A percentile compares a stretch with the other conserved stretches of the same genome.
phyloP scores from a whole-genome alignment of 92 coral and sea anemone genomes.

The Umimayanthus kanabou region DNA sequence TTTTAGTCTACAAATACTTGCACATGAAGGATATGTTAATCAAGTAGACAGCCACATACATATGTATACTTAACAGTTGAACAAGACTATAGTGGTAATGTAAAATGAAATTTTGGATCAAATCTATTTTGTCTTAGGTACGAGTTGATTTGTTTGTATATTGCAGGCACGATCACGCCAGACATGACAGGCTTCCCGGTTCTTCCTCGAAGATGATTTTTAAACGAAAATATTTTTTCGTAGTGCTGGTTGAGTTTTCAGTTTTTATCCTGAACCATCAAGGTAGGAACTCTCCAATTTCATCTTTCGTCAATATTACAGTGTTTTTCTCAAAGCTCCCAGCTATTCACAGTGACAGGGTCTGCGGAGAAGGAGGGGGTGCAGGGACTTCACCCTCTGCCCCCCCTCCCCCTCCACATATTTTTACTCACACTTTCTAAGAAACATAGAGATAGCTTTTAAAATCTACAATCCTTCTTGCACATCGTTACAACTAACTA shows the following conservation, averaged over 20 bases:
- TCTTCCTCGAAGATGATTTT: slow-evolving; percentile 77
- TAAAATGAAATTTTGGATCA: background rate
- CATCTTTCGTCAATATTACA: background rate
- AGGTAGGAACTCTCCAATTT: slow-evolving; percentile 30
- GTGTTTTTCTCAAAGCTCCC: no score
- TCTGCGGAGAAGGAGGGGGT: no score
- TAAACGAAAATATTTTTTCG: slow-evolving; percentile 57
- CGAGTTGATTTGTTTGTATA: background rate
- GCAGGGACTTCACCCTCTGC: no score
- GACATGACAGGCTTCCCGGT: slow-evolving; percentile 66
- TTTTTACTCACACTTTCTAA: no score
- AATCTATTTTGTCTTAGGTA: background rate
- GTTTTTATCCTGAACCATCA: slow-evolving; percentile 55
- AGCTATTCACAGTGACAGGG: no score
- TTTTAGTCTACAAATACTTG: background rate
- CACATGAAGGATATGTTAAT: background rate
- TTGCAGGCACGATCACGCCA: slow-evolving; percentile 40
- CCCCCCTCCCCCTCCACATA: no score
- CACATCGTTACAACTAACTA: no score
- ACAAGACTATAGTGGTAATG: background rate
- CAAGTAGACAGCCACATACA: background rate
- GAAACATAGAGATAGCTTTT: no score
- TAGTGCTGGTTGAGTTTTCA: slow-evolving; percentile 64
- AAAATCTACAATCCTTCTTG: no score
- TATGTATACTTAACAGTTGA: background rate